These are phyloP conservation scores for Brevimyrus niger DNA, from an alignment of 2,113 vertebrate species.

Conservation along the genomic window DNA sequence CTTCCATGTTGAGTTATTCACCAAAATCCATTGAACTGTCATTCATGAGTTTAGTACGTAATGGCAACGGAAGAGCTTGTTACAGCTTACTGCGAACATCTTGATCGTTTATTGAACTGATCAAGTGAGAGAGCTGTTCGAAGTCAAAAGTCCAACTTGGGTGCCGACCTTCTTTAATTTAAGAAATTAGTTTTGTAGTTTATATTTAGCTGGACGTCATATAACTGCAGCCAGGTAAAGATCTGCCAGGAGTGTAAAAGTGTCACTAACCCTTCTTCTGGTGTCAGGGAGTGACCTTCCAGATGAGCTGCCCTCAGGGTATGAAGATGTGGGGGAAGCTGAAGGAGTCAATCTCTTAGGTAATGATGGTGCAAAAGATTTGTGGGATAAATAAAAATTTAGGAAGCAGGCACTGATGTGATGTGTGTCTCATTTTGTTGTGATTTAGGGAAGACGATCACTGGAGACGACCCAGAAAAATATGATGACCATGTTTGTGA, in stretches of 20 bases:
- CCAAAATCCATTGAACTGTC: background rate
- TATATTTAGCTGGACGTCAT: background rate
- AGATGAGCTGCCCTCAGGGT: background rate
- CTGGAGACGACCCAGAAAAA: background rate
- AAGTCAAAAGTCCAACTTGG: no score
- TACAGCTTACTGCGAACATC: no score
- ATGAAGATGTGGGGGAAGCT: background rate
- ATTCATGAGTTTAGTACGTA: background rate
- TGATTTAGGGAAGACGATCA: background rate
- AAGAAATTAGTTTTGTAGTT: background rate
- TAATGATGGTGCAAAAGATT: background rate
- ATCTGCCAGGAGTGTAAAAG: background rate
- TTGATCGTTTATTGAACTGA: no score
- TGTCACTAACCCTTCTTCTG: background rate
- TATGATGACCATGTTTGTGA: background rate
- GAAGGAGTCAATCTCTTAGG: background rate
- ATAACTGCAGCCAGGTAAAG: background rate
- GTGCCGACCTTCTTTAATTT: no score
- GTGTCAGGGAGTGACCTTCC: background rate
- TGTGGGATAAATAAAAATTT: background rate
- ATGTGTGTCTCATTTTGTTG: background rate
- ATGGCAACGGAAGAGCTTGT: no score
- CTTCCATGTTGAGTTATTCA: background rate
- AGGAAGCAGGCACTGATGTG: background rate
- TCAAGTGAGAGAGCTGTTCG: no score